Conservation (phyloP, 2,797 vertebrate species). For the Florisuga fusca region DNA sequence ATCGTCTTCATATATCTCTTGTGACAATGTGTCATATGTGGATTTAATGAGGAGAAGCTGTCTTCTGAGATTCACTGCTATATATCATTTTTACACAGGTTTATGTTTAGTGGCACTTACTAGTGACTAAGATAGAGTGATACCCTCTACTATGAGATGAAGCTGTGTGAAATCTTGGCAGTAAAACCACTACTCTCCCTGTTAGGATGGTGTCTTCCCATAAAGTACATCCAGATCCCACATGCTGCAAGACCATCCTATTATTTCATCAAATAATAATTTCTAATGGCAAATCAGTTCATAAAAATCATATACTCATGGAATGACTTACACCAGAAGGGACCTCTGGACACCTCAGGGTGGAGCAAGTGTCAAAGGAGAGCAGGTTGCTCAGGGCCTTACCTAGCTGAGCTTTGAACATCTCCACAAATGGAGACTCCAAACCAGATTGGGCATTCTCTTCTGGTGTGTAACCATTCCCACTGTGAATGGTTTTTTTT, state of each 20-base stretch:
- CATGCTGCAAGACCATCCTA: background rate
- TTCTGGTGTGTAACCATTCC: background rate
- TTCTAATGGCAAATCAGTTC: background rate
- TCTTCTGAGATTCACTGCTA: constrained; percentile 3
- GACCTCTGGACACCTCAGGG: background rate
- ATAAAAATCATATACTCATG: background rate
- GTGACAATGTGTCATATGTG: background rate
- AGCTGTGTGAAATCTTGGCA: background rate
- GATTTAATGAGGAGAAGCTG: constrained; percentile 18
- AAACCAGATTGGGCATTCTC: background rate
- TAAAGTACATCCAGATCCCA: background rate
- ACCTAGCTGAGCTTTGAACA: background rate
- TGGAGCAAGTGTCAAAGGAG: background rate
- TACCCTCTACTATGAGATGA: background rate
- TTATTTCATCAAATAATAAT: background rate
- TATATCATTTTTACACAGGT: constrained; percentile 12
- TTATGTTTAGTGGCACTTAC: constrained; percentile 35
- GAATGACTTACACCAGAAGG: background rate
- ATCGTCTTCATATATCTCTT: background rate
- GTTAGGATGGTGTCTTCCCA: background rate
- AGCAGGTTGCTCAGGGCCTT: background rate
- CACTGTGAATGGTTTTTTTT: background rate
- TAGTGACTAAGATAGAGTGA: background rate
- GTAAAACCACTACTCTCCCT: background rate
- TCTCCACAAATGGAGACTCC: background rate